phyloP scores from a whole-genome alignment of 2,113 vertebrate genomes.

The Erpornis zantholeuca region DNA sequence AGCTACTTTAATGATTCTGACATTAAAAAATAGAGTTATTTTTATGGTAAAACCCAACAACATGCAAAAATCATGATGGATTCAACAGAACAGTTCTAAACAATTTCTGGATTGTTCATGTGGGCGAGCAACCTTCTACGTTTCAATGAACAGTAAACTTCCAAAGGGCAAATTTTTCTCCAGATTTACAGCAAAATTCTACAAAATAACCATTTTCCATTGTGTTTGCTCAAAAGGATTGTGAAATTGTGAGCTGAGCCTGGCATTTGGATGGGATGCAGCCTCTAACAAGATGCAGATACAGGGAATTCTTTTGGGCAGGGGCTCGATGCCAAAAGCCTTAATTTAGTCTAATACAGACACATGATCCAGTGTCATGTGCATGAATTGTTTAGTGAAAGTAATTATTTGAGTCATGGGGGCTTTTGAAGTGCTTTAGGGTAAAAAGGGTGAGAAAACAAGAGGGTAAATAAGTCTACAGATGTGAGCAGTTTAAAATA shows the following conservation, averaged over 20 bases:
- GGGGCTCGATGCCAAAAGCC: neutral
- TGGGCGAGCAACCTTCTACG: neutral
- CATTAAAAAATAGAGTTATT: neutral
- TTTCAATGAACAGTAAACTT: neutral
- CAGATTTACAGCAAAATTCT: neutral
- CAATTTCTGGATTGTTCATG: neutral
- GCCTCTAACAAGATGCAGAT: neutral
- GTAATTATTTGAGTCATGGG: neutral
- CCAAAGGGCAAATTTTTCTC: neutral
- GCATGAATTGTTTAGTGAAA: neutral
- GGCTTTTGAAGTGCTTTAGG: neutral
- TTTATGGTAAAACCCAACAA: neutral
- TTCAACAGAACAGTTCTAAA: neutral
- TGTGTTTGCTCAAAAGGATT: neutral
- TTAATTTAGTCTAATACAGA: neutral
- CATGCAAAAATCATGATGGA: neutral
- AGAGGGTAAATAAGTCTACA: neutral
- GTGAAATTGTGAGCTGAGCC: neutral
- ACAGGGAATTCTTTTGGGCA: neutral
- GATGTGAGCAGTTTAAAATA: neutral
- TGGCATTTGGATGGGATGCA: neutral
- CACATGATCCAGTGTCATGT: neutral
- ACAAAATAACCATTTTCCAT: neutral
- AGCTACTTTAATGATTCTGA: neutral
- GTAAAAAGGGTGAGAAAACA: neutral